phyloP scores from a whole-genome alignment of 2,797 vertebrate genomes.

The Gallinago solitaria region DNA sequence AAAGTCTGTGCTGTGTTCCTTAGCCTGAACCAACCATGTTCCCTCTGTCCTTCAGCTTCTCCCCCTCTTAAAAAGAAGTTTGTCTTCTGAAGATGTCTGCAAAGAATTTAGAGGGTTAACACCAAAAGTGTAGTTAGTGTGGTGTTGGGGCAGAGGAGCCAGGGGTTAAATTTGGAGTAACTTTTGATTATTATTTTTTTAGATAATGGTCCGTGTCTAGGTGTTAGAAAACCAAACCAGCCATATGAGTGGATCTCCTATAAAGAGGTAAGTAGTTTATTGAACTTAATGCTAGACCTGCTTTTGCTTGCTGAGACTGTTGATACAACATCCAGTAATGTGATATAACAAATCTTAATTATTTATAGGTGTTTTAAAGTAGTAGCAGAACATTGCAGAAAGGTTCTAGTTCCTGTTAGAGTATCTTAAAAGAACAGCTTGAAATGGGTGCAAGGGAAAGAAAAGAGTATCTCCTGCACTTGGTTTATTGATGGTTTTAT shows the following conservation, averaged over 20 bases:
- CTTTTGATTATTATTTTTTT: not conserved
- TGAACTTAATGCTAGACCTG: not conserved
- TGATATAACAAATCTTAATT: not conserved
- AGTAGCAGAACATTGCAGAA: not conserved
- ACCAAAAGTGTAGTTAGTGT: not conserved
- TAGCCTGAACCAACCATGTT: not conserved
- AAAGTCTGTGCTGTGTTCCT: not conserved
- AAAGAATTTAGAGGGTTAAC: not conserved
- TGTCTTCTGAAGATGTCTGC: not conserved
- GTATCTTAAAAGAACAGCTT: not conserved
- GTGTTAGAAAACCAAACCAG: constrained; percentile 91
- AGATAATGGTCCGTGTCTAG: constrained; percentile 96
- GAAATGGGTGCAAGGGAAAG: not conserved
- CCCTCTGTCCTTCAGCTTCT: not conserved
- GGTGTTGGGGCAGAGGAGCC: not conserved
- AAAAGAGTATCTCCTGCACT: not conserved
- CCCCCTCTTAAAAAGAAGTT: fast-evolving
- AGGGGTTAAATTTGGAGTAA: not conserved
- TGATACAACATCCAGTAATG: not conserved
- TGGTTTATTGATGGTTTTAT: not conserved
- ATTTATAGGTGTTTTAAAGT: not conserved
- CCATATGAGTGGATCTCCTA: constrained; percentile 95
- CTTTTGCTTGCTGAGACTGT: not conserved
- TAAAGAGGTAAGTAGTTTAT: constrained; percentile 82
- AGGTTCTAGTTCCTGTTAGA: not conserved